Evolutionary conservation across 1,140 invertebrate species (phyloP).

Genomic region (Sitobion miscanthi): DNA sequence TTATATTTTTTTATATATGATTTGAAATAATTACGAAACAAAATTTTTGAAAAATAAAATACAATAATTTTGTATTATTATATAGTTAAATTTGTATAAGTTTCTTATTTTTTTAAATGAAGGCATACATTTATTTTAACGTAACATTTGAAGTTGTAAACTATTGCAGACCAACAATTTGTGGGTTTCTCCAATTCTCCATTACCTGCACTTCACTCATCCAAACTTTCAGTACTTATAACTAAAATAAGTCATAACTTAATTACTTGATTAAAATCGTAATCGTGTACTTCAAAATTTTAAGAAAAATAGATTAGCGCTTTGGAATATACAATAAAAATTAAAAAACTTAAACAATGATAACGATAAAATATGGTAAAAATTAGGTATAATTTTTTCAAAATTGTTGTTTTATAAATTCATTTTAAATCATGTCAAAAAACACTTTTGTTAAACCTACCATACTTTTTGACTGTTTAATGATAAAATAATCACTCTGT

Average conservation of each 20-base stretch:
- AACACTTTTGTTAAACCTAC: neutral
- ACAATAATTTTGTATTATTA: neutral
- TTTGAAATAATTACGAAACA: neutral
- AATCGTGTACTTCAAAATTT: neutral
- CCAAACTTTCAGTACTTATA: neutral
- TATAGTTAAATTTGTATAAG: neutral
- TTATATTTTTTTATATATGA: neutral
- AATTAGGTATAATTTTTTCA: no score
- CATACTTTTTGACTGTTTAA: neutral
- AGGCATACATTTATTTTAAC: neutral
- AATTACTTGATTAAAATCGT: neutral
- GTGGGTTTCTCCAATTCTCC: neutral
- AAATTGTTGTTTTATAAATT: neutral
- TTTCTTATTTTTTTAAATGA: neutral
- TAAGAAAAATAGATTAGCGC: neutral
- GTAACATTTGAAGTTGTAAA: neutral
- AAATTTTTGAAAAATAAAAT: neutral
- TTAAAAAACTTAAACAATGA: no score
- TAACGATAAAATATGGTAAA: neutral
- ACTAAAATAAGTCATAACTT: neutral
- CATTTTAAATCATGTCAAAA: neutral
- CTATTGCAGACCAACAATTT: neutral
- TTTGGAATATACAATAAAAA: neutral
- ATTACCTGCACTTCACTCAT: neutral
- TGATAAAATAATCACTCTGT: neutral